These are phyloP conservation scores for Pyrrhosoma nymphula DNA, from an alignment of 2,888 invertebrate species.

Conservation along the genomic window DNA sequence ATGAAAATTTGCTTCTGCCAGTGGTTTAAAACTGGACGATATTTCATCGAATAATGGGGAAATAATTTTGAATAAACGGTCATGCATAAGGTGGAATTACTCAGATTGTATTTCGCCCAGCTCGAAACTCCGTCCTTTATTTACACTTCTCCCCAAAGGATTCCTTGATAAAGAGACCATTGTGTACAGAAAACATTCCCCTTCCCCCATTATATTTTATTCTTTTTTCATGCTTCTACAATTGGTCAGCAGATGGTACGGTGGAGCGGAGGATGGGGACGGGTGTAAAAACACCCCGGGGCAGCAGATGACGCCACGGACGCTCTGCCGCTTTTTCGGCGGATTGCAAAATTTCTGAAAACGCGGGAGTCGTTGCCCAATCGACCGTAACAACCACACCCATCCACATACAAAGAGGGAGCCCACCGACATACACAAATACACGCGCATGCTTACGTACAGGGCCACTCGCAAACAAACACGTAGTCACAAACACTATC, in stretches of 20 bases:
- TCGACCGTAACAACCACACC: conserved; percentile 65
- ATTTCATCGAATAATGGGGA: neutral
- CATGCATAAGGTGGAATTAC: neutral
- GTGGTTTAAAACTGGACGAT: neutral
- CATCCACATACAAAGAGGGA: neutral
- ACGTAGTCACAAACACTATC: neutral
- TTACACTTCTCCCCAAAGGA: neutral
- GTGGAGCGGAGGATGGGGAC: neutral
- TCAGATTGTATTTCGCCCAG: neutral
- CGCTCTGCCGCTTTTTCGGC: neutral
- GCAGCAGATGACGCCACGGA: conserved; percentile 7
- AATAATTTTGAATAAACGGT: neutral
- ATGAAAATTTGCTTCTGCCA: neutral
- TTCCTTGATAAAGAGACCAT: conserved; percentile 1
- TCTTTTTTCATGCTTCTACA: neutral
- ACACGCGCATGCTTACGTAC: neutral
- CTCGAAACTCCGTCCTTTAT: neutral
- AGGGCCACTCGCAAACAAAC: neutral
- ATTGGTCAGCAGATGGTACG: conserved; percentile 11
- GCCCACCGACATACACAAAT: neutral
- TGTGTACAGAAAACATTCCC: neutral
- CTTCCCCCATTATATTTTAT: neutral
- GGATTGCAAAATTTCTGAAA: conserved; percentile 12
- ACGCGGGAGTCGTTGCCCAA: conserved; percentile 52
- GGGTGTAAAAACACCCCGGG: neutral